Base-by-base conservation (phyloP, 2,797 vertebrate genomes). In the Telmatherina bonti region DNA sequence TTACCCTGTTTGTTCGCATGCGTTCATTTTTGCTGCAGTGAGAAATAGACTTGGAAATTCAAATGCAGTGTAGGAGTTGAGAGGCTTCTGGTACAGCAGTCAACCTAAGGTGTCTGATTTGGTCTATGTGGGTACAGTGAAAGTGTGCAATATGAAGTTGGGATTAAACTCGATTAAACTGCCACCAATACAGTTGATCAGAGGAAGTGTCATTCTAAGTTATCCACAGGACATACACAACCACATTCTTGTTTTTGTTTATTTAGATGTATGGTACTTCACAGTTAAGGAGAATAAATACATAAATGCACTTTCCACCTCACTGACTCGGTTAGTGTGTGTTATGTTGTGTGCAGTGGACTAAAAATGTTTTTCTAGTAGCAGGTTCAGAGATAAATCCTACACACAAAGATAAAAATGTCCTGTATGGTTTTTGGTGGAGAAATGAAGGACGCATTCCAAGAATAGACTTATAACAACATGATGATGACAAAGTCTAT, bases 11-110 rank as follows among this genome's bases (percentile, higher is more conserved):
- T 84, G 63, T 75, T 85, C 63, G 70, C 60, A 41, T 35, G 41
- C 63, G 65, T 83, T 76, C 56, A 58, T 85, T 82, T 76, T 78
- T 70, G 38, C 72, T 38, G 47, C 3, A 58, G 81, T 75, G 66
- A 74, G 49, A 55, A 81, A 31, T 72, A 56, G 53, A 54, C 35
- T 77, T 71, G 33, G 61, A 64, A 61, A 77, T 58, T n/a, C 45
- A 79, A 41, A 24, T 33, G 61, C 51, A 36, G 36, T 57, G 20
- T 61, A 22, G 31, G 58, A 45, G 58, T 18, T 24, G 36, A 62
- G 36, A 57, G 24, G 47, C 0, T 45, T 47, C 36, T 65, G 56
- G 51, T 59, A 47, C 33, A 78, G 67, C 51, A 62, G 35, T 67
- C 54, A 18, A 75, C 41, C 41, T 56, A 33, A 43, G 72, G 13